phyloP scores from a whole-genome alignment of 2,888 invertebrate species.

The Apodemia zela region DNA sequence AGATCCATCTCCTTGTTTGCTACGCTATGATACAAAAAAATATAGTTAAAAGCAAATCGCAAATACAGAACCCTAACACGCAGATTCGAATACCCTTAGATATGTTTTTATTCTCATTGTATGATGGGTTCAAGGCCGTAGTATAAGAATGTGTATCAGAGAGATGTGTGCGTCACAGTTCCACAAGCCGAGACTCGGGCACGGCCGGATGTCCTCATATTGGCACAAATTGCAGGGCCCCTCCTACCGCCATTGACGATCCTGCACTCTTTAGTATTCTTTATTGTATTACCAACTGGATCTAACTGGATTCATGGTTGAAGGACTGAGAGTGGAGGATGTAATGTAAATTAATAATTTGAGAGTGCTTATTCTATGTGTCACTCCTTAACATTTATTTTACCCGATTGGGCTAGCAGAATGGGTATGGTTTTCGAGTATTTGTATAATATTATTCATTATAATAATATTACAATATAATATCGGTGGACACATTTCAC shows the following conservation, averaged over 20 bases:
- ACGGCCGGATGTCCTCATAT: constrained; percentile 54
- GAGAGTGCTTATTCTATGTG: too few species aligned
- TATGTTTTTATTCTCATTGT: background rate
- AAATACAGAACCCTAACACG: background rate
- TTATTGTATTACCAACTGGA: constrained; percentile 28
- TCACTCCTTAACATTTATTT: too few species aligned
- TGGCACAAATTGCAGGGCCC: constrained; percentile 41
- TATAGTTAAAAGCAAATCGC: too few species aligned
- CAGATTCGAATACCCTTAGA: background rate
- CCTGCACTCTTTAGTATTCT: constrained; percentile 28
- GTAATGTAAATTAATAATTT: too few species aligned
- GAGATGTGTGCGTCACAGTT: background rate
- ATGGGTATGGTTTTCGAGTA: too few species aligned
- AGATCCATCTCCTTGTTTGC: too few species aligned
- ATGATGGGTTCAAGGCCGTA: background rate
- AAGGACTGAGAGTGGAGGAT: too few species aligned
- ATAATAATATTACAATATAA: too few species aligned
- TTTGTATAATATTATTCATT: too few species aligned
- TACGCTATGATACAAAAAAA: too few species aligned
- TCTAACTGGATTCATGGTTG: constrained; percentile 20
- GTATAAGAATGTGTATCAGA: background rate
- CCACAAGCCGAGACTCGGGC: constrained; percentile 31
- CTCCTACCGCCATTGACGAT: constrained; percentile 34
- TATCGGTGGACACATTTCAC: too few species aligned
- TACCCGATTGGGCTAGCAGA: too few species aligned